Conservation (phyloP, 2,797 vertebrate species). For the Pseudomugil gertrudae region DNA sequence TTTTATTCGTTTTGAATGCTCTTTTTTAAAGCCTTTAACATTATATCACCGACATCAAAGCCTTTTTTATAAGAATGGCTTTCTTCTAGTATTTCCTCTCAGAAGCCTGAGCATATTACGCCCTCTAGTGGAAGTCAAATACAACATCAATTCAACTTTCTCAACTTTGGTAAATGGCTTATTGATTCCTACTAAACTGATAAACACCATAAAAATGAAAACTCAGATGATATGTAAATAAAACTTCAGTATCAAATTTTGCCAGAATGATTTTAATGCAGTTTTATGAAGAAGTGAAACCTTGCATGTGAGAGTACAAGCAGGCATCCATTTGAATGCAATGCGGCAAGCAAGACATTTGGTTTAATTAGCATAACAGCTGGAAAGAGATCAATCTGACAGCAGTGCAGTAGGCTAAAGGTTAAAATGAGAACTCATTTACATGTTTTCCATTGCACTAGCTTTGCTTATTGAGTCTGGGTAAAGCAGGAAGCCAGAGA, state of each 20-base stretch:
- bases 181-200: slow-evolving; percentile 13
- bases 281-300: slow-evolving; percentile 48
- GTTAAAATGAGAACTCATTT: slow-evolving; percentile 31
- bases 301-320: slow-evolving; percentile 38
- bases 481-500: slow-evolving; percentile 94
- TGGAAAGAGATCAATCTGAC: slow-evolving; percentile 33
- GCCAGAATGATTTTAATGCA: slow-evolving; percentile 68
- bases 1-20: not conserved
- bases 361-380: slow-evolving; percentile 37
- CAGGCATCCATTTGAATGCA: slow-evolving; percentile 33
- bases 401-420: slow-evolving; percentile 48
- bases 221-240: slow-evolving; percentile 31
- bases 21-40: no score
- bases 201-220: slow-evolving; percentile 31
- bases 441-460: slow-evolving; percentile 33
- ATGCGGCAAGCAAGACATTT: slow-evolving; percentile 46
- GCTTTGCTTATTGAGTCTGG: slow-evolving; percentile 61
- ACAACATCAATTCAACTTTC: slow-evolving; percentile 21
- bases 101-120: slow-evolving; percentile 39
- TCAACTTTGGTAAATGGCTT: slow-evolving; percentile 15
- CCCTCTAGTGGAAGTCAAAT: slow-evolving; percentile 67
- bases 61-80: not conserved
- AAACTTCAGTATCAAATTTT: slow-evolving; percentile 50
- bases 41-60: no score
- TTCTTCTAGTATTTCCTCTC: not conserved